Evolutionary conservation across 2,797 vertebrate genomes (phyloP).

Genomic region (Poeciliopsis turneri): DNA sequence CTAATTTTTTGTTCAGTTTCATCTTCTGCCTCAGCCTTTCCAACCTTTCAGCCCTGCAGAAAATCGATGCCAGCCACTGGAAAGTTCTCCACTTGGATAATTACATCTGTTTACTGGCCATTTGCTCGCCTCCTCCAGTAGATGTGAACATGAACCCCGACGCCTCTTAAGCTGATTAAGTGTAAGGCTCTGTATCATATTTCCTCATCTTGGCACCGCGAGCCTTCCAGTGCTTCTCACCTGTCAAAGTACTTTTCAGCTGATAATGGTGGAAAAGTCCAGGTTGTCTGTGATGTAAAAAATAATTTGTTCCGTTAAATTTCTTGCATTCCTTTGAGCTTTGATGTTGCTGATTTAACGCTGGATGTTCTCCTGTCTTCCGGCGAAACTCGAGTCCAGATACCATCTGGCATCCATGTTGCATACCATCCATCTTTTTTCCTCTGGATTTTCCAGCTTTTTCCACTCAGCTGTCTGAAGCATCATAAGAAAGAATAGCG

Average conservation of each 20-base stretch:
- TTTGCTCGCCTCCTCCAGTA: conserved; percentile 11
- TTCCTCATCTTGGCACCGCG: conserved; percentile 6
- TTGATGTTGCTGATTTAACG: conserved; percentile 3
- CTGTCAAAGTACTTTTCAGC: conserved; percentile 8
- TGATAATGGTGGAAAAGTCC: neutral
- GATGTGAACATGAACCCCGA: conserved; percentile 39
- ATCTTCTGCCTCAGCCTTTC: conserved; percentile 9
- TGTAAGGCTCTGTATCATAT: conserved; percentile 14
- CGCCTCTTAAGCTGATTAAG: conserved; percentile 29
- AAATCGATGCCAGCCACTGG: conserved; percentile 46
- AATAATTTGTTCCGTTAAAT: neutral
- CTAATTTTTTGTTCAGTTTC: neutral
- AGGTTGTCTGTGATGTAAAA: neutral
- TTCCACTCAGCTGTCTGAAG: conserved; percentile 1
- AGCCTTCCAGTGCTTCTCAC: neutral
- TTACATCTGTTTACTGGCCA: conserved; percentile 38
- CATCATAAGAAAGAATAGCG: conserved; percentile 5
- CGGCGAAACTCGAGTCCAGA: conserved; percentile 13
- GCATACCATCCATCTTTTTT: conserved; percentile 12
- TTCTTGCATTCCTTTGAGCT: neutral
- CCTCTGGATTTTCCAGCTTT: neutral
- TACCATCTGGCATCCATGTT: conserved; percentile 14
- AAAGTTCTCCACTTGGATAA: conserved; percentile 37
- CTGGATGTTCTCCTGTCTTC: neutral
- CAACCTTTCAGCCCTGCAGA: conserved; percentile 3